Base-by-base conservation (phyloP, 2,113 vertebrate genomes). In the Chauna torquata region DNA sequence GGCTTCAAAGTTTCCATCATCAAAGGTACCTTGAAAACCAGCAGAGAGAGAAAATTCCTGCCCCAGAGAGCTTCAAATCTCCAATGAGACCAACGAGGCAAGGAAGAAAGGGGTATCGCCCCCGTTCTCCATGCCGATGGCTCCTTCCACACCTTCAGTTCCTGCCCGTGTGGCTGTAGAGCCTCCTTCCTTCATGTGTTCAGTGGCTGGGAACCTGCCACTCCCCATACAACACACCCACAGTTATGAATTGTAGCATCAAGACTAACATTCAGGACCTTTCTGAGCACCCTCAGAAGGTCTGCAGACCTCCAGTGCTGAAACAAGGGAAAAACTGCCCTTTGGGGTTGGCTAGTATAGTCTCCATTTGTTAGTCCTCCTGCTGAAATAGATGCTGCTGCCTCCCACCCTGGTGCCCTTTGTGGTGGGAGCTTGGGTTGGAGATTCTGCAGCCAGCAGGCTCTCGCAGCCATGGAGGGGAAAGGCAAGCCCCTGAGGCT, bases 391-490 rank as follows among this genome's bases (percentile, higher is more conserved):
- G 59, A 2, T 55, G 25, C 11, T 84, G 7, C 17, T 10, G 20
- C 3, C 38, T 16, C 38, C 54, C 38, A 9, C 18, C 22, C 24
- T 0, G 1, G 16, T 36, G 40, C 66, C 54, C 32, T 57, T 42
- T 32, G 44, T 20, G 44, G 45, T 7, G 24, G 18, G 42, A 32
- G 28, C 34, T 34, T 24, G 45, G 22, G 8, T 47, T 27, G 45
- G 16, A 12, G 45, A 16, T 17, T 24, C 23, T 27, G 16, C 45
- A 27, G 30, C 22, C 50, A 23, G 42, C n/a, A 83, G 40, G 45
- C 27, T 66, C 12, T 3, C 11, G 16, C 61, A 36, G 24, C 49
- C 4, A 0, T 1, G 1, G 59, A 23, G 11, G 19, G 19, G 9
- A 23, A 55, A 83, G 3, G 11, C 1, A 5, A 83, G 30, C 22